Percentiles rank a stretch among this genome's conserved stretches.
phyloP scores from a whole-genome alignment of 37 sponge, comb jelly and placozoan species.

The Oopsacas minuta region DNA sequence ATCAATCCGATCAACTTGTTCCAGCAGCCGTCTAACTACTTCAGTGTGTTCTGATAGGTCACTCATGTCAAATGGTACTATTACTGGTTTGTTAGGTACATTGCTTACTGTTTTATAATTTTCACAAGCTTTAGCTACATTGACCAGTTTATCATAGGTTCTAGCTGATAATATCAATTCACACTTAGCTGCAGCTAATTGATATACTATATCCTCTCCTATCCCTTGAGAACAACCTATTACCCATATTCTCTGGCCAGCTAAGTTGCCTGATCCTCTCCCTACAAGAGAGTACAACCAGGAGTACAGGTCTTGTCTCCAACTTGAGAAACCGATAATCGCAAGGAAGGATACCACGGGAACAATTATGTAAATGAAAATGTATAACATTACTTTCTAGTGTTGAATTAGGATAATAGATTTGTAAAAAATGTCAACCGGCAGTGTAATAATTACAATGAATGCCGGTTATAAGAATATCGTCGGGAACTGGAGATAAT shows the following conservation, averaged over 20 bases:
- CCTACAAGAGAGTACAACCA: background rate
- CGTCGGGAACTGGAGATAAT: no score
- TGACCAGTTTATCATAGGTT: background rate
- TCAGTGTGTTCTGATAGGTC: background rate
- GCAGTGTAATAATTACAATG: no score
- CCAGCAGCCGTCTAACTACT: background rate
- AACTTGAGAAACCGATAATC: background rate
- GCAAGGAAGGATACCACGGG: background rate
- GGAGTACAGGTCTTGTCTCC: constrained; percentile 2
- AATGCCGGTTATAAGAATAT: no score
- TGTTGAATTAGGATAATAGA: no score
- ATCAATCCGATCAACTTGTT: background rate
- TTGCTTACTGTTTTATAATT: background rate
- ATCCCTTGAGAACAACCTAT: background rate
- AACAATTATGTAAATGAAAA: background rate
- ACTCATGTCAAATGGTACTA: background rate
- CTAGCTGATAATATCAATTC: background rate
- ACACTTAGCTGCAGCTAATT: background rate
- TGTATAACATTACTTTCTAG: background rate
- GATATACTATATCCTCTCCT: background rate
- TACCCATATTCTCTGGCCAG: background rate
- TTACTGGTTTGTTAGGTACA: background rate
- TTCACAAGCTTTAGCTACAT: background rate
- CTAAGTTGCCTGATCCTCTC: background rate
- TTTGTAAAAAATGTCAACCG: no score